Evolutionary conservation across 2,888 invertebrate genomes (phyloP).

Genomic region (Perithous albicinctus): DNA sequence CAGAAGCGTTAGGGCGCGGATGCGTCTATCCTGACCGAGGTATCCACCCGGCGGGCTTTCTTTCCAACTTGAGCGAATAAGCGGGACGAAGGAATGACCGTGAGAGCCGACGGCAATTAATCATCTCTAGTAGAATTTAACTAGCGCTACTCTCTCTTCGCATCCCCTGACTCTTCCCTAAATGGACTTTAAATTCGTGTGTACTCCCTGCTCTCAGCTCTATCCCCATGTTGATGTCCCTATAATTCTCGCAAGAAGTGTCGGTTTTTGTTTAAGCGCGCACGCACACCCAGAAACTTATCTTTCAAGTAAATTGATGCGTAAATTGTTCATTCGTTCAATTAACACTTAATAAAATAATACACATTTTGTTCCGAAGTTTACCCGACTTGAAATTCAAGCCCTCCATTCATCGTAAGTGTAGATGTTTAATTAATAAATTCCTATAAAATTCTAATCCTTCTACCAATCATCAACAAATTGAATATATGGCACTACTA

Average conservation of each 20-base stretch:
- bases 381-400: no score
- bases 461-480: no score
- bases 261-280: not conserved
- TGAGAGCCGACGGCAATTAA: conserved; percentile 67
- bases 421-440: no score
- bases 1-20: conserved; percentile 49
- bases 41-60: conserved; percentile 58
- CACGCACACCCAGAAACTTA: not conserved
- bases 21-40: conserved; percentile 58
- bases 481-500: no score
- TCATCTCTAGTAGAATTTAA: conserved; percentile 67
- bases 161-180: conserved; percentile 24
- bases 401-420: no score
- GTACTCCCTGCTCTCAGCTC: conserved; percentile 13
- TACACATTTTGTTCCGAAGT: no score
- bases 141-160: conserved; percentile 41
- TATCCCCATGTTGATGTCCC: not conserved
- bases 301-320: not conserved
- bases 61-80: conserved; percentile 55
- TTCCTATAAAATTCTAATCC: no score
- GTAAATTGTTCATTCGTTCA: not conserved
- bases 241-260: conserved; percentile 44
- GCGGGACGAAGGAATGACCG: conserved; percentile 58
- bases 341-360: not conserved
- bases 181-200: conserved; percentile 56